phyloP scores from a whole-genome alignment of 2,888 invertebrate species.

The Poecilobothrus nobilitatus region DNA sequence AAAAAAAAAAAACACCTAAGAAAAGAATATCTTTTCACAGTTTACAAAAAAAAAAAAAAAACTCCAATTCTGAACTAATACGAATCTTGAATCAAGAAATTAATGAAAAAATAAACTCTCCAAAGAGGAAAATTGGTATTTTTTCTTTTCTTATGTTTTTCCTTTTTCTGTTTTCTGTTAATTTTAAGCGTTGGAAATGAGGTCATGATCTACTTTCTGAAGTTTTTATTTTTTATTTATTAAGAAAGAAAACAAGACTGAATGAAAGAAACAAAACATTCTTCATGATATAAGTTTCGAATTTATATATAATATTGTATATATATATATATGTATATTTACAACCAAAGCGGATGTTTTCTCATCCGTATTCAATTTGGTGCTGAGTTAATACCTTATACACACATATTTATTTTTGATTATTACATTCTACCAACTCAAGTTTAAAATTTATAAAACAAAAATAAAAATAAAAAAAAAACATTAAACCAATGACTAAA shows the following conservation, averaged over 20 bases:
- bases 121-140: neutral
- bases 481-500: no score
- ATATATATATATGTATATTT: neutral
- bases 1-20: neutral
- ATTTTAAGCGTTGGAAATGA: neutral
- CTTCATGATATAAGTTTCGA: neutral
- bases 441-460: no score
- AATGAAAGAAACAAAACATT: no score
- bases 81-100: neutral
- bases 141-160: neutral
- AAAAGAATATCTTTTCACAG: neutral
- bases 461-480: no score
- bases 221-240: neutral
- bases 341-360: neutral
- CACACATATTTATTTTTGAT: neutral
- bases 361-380: conserved; percentile 1
- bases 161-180: neutral
- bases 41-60: neutral
- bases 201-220: neutral
- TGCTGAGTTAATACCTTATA: neutral
- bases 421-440: neutral
- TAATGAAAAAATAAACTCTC: neutral
- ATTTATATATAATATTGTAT: neutral
- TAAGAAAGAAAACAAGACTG: no score
- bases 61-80: neutral